phyloP scores from a whole-genome alignment of 2,797 vertebrate species.

The Acestrorhynchus altus region DNA sequence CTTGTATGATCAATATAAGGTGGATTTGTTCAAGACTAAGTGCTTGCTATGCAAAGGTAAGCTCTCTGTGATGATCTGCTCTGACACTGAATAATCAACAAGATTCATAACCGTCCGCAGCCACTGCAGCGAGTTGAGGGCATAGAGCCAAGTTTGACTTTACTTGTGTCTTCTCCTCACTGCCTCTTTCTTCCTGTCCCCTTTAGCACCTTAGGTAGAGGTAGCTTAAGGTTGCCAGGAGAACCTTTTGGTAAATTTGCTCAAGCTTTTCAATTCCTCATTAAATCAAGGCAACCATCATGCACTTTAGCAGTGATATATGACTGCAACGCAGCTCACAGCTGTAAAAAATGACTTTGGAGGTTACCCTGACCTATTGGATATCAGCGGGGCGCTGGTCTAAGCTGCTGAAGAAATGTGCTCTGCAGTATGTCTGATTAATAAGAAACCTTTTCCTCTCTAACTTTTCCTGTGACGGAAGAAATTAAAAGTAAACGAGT shows the following conservation, averaged over 20 bases:
- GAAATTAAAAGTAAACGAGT: conserved; percentile 14
- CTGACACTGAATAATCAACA: conserved; percentile 30
- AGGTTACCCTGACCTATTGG: conserved; percentile 50
- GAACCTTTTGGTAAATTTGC: conserved; percentile 37
- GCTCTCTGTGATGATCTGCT: conserved; percentile 28
- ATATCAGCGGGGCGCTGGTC: conserved; percentile 33
- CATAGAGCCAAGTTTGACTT: conserved; percentile 36
- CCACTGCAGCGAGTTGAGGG: conserved; percentile 24
- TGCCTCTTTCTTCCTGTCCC: conserved; percentile 17
- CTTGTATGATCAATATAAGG: neutral
- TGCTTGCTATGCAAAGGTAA: conserved; percentile 39
- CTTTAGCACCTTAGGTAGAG: neutral
- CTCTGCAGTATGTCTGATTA: conserved; percentile 33
- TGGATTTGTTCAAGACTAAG: neutral
- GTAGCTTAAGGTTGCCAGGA: conserved; percentile 26
- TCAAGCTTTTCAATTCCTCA: conserved; percentile 38
- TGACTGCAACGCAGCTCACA: conserved; percentile 23
- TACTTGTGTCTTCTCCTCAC: conserved; percentile 8
- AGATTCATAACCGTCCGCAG: conserved; percentile 38
- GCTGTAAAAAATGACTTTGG: conserved; percentile 36
- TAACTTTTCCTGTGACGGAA: conserved; percentile 8
- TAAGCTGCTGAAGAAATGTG: conserved; percentile 19
- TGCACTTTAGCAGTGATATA: conserved; percentile 22
- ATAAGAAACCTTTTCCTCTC: conserved; percentile 16
- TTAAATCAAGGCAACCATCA: conserved; percentile 44